Base-by-base conservation (phyloP, 2,113 vertebrate genomes). In the Heterochromis multidens region DNA sequence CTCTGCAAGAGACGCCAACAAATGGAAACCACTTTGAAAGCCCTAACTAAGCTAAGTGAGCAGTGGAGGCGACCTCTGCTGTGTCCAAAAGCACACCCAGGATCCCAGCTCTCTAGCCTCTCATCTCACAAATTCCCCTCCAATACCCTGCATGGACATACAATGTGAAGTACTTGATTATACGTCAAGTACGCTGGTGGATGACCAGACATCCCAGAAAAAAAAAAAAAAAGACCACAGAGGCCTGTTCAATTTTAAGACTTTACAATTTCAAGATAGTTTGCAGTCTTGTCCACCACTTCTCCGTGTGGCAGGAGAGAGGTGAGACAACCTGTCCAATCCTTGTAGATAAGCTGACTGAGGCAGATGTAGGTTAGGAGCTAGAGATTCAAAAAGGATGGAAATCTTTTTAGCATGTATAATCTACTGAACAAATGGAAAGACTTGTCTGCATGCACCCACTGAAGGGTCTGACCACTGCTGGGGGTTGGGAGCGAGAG, bases 1-100 rank as follows among this genome's bases (percentile, higher is more conserved):
- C 96, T 74, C 95, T 99, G 54, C 97, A 98, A 6, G 98, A 99
- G 87, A 97, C 97, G 0, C 94, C 97, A 2, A 97, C 97, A 2
- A 96, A 97, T 0, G 97, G 96, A 93, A 98, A 98, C 95, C 97
- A 97, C 94, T 99, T 96, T 31, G 96, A 95, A 80, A 97, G 94
- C 92, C 96, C 95, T 79, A 98, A 97, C 91, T 98, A 97, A 93
- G 87, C 87, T 83, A 52, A 54, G 92, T 90, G 1, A 85, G 80
- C 79, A 61, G 63, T 10, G 59, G 56, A 60, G 81, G 81, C 82
- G 72, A 56, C 74, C 74, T 80, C 87, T 74, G 49, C 80, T 40
- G 76, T 29, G 59, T 85, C 83, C 76, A 74, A 46, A 83, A 14
- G 77, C 89, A 89, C 88, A 83, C 54, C 88, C 49, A 40, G 87